Base-by-base conservation (phyloP, 1,140 invertebrate species). In the Delia radicum region DNA sequence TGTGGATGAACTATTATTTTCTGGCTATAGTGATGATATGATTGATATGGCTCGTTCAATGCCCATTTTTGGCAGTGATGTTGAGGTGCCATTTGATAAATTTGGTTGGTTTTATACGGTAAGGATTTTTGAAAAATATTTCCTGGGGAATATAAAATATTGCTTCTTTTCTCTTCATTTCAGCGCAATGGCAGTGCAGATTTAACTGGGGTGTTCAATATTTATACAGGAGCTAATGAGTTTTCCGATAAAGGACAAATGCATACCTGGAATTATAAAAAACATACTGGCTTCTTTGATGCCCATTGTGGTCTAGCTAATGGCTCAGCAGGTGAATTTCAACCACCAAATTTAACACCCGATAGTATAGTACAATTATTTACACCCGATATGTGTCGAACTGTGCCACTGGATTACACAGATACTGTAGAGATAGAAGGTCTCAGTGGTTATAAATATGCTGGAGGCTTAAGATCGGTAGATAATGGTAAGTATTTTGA, bases 91-190 rank as follows among this genome's bases (percentile, higher is more conserved):
- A 0, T 91, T 90, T 37, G 93, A 94, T 81, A 90, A 88, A 79
- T 94, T 95, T 83, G 94, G 93, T 28, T 92, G 93, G 90, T 94
- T 95, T 87, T 95, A 94, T 84, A 89, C 89, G 86, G 93, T 94
- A 88, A 86, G 88, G 81, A 55, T 42, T 13, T 3, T 42, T n/a
- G n/a, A 24, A 21, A 24, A 69, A 33, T 31, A 10, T 21, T 6
- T 12, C 13, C 8, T 55, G 8, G 7, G 1, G 8, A 24, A 55
- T 21, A 55, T 21, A 55, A 28, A 42, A 6, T 55, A 28, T 46
- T 31, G 2, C 33, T 8, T 73, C 21, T 29, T 67, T 48, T n/a
- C n/a, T n/a, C 21, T 18, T 18, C 5, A 46, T 37, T 46, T 46
- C 28, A 94, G 91, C 91, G 92, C 83, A 95, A 95, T 78, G 92